Evolutionary conservation across 2,888 invertebrate species (phyloP).

Genomic region (Venusia cambrica): DNA sequence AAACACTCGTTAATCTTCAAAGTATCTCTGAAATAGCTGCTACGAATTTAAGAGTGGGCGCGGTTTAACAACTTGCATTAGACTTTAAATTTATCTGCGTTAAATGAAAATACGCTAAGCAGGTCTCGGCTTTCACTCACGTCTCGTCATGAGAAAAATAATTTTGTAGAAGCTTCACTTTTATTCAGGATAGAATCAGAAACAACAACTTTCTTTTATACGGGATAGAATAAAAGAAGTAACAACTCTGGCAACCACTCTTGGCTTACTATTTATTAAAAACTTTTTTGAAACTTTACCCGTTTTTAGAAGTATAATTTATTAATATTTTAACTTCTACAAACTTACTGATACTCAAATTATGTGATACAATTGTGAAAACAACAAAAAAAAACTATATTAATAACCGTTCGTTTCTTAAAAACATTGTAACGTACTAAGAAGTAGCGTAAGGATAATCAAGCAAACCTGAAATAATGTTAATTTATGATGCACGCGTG

Average conservation of each 20-base stretch:
- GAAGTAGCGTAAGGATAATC: constrained; percentile 2
- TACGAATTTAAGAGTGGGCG: constrained; percentile 23
- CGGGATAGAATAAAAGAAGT: no score
- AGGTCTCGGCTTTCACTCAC: constrained; percentile 66
- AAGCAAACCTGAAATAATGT: constrained; percentile 9
- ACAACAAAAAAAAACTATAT: no score
- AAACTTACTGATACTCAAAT: no score
- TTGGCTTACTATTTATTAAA: no score
- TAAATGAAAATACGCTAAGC: constrained; percentile 52
- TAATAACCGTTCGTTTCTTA: no score
- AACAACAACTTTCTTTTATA: no score
- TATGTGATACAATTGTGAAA: no score
- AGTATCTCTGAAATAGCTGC: constrained; percentile 34
- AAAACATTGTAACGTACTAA: constrained; percentile 6
- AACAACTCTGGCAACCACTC: no score
- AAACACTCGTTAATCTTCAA: constrained; percentile 37
- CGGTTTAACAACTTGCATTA: constrained; percentile 37
- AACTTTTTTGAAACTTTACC: no score
- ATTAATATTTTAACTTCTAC: no score
- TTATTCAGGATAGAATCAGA: no score
- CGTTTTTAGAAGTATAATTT: no score
- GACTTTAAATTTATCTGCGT: constrained; percentile 43
- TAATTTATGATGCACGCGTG: constrained; percentile 15
- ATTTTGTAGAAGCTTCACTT: constrained; percentile 47
- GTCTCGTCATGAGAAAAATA: constrained; percentile 60